These are phyloP conservation scores for Emydocephalus ijimae DNA, from an alignment of 2,113 vertebrate species.

Conservation along the genomic window DNA sequence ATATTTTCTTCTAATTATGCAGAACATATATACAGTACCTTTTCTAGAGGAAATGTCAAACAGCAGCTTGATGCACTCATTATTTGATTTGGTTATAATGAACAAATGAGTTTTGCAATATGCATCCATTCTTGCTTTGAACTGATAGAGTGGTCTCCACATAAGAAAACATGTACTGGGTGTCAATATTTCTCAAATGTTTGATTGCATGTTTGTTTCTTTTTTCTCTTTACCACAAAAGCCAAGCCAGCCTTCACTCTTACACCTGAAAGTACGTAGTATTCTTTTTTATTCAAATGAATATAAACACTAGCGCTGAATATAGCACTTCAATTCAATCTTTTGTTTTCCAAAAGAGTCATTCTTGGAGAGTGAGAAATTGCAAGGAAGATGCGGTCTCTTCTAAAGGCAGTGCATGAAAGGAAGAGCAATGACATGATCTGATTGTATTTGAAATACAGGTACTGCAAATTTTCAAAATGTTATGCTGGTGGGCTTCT, in stretches of 20 bases:
- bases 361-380: neutral
- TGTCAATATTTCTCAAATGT: neutral
- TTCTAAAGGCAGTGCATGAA: neutral
- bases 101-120: constrained; percentile 27
- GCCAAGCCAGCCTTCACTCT: neutral
- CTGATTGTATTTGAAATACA: neutral
- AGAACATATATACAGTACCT: constrained; percentile 37
- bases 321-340: neutral
- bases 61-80: constrained; percentile 41
- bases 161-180: neutral
- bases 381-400: neutral
- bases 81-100: constrained; percentile 34
- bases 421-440: neutral
- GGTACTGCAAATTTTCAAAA: neutral
- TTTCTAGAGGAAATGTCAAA: constrained; percentile 53
- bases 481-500: neutral
- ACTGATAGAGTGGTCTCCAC: neutral
- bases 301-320: neutral
- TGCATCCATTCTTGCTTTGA: neutral
- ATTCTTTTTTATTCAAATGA: neutral
- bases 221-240: neutral
- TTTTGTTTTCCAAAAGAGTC: neutral
- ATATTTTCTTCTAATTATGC: constrained; percentile 24
- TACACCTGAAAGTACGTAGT: neutral
- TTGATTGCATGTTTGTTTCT: neutral